Percentiles rank a stretch among this genome's conserved stretches.
Conservation (phyloP, 2,113 vertebrate species). For the Prionailurus bengalensis region DNA sequence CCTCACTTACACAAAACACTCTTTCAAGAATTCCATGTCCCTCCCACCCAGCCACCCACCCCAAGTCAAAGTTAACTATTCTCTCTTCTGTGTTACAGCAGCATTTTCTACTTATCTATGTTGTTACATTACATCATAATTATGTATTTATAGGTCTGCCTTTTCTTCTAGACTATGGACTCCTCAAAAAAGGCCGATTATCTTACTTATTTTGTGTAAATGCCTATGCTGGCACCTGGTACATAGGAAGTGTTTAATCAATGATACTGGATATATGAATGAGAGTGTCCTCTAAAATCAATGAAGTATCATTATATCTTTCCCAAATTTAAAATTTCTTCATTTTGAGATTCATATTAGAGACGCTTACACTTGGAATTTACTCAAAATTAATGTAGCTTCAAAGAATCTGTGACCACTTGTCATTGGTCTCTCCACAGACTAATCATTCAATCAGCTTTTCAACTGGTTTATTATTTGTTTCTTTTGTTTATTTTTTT, state of each 20-base stretch:
- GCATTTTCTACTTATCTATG: not conserved
- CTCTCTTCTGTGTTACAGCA: not conserved
- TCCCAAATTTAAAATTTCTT: not conserved
- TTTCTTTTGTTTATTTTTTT: not conserved
- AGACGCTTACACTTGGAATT: not conserved
- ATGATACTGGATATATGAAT: not conserved
- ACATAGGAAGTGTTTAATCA: not conserved
- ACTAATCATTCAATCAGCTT: not conserved
- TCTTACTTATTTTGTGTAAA: not conserved
- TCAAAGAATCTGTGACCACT: not conserved
- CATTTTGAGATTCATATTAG: not conserved
- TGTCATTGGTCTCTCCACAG: not conserved
- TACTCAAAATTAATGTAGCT: conserved; percentile 32
- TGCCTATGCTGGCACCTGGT: not conserved
- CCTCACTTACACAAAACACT: not conserved
- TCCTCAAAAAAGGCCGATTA: not conserved
- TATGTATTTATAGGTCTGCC: not conserved
- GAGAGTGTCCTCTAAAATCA: conserved; percentile 21
- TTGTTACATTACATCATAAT: not conserved
- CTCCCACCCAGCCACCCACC: not conserved
- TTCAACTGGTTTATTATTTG: not conserved
- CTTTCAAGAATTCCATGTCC: not conserved
- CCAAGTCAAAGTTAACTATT: not conserved
- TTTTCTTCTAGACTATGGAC: not conserved
- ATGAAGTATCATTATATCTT: not conserved